Base-by-base conservation (phyloP, 2,888 invertebrate genomes). In the Euspilapteryx auroguttella region DNA sequence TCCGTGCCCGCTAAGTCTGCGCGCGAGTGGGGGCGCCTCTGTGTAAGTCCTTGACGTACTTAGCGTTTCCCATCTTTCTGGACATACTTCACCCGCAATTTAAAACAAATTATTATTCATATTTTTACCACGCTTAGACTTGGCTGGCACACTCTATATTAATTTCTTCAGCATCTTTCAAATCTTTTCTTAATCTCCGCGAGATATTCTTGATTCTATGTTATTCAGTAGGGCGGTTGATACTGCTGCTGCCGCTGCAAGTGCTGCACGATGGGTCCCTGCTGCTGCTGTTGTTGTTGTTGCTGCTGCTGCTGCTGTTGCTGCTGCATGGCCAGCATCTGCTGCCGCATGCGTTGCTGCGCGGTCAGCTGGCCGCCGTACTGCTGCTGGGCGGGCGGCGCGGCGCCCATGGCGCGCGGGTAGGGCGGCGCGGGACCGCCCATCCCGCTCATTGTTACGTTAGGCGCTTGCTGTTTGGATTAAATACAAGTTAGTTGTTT, bases 361-460 rank as follows among this genome's bases (percentile, higher is more conserved):
- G 59, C 57, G 47, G 65, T 56, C 38, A 63, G 80, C 45, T 82
- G 81, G 42, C 13, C 25, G 14, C 81, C 81, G 55, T 82, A 82
- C 43, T 83, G 83, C 35, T 80, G 78, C 45, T 65, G 76, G 36
- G 80, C 42, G 80, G 81, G 30, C 66, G 63, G 41, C 78, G 79
- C 55, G 77, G 55, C 35, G 51, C 40, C 14, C 32, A 66, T 62
- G 31, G 45, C 53, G 30, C 89, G 80, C 5, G 86, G 84, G 61
- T 91, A 91, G 0, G 89, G 88, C 1, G 89, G 88, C 8, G 89
- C 88, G 1, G 87, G 86, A 6, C 86, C 88, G 29, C 83, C 84
- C 82, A 86, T 85, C 1, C 83, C 77, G 29, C 85, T 86, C 91
- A 91, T 91, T 1, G 90, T 89, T 2, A 91, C 91, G 53, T 91